phyloP scores from a whole-genome alignment of 30 jellyfish, hydroid and myxozoan species.

The Phacellophora camtschatica region DNA sequence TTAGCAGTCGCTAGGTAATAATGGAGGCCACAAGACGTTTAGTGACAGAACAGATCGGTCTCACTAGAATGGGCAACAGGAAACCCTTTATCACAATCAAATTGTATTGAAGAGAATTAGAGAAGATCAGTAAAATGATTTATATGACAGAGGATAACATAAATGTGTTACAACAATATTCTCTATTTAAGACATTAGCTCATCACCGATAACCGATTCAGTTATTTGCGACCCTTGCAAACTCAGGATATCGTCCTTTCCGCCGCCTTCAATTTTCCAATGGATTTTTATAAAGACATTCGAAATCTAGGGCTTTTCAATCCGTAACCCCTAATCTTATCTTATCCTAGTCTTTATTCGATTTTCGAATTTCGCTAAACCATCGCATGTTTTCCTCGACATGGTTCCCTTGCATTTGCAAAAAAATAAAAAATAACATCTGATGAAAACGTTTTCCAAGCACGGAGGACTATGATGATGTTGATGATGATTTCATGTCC shows the following conservation, averaged over 20 bases:
- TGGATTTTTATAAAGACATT: constrained; percentile 14
- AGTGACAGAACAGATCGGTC: neutral
- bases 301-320: constrained; percentile 3
- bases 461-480: too few relatives aligned
- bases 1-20: neutral
- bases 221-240: constrained; percentile 4
- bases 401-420: too few relatives aligned
- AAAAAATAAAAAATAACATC: too few relatives aligned
- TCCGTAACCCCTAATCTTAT: constrained; percentile 11
- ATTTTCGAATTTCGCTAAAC: neutral
- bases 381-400: constrained; percentile 8
- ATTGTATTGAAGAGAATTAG: constrained; percentile 10
- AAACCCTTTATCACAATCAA: neutral
- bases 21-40: neutral
- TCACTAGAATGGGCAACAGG: neutral
- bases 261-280: constrained; percentile 45
- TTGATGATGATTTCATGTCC: too few relatives aligned
- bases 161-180: constrained; percentile 1
- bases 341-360: neutral
- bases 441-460: too few relatives aligned
- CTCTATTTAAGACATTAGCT: constrained; percentile 35
- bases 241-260: constrained; percentile 55
- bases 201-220: constrained; percentile 3
- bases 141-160: constrained; percentile 16
- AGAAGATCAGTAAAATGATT: constrained; percentile 36